Base-by-base conservation (phyloP, 1,140 invertebrate species). In the Drosophila paulistorum region DNA sequence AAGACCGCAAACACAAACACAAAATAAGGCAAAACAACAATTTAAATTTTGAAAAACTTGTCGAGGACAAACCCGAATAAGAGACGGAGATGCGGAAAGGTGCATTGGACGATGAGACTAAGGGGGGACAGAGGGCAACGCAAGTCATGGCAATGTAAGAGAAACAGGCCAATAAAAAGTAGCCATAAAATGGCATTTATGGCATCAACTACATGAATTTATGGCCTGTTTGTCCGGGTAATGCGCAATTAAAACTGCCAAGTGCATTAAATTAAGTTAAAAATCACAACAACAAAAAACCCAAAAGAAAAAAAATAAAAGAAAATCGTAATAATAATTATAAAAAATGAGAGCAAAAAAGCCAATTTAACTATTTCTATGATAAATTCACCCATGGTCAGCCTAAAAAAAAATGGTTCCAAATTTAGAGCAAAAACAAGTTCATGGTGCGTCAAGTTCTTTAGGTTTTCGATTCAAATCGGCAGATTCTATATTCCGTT, bases 161-260 rank as follows among this genome's bases (percentile, higher is more conserved):
- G 74, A 58, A 60, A 26, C 77, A 58, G 57, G 72, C 83, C 79
- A 87, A 83, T 83, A 86, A 86, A 87, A 87, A 83, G 77, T 82
- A 60, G 79, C 83, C 71, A 84, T 87, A 83, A 87, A 83, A 65
- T 87, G 58, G 67, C 83, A 85, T 86, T 85, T 85, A 85, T 80
- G 78, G 82, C 78, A 70, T 72, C 51, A 86, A 82, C 83, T 79
- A 86, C 77, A 65, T 70, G 68, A 87, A 86, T 87, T 83, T 87
- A 86, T 86, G 71, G 77, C 70, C 77, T 64, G 81, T 83, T 83
- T 83, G 69, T 58, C 48, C 10, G 60, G 55, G 51, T 83, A 87
- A 86, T 87, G 83, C 59, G 83, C 83, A 87, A 87, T 86, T 86
- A 86, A 86, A 86, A 68, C 57, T 62, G 83, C 77, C 84, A 83